Percentiles rank a stretch among this genome's conserved stretches.
These are phyloP conservation scores for Callionymus lyra DNA, from an alignment of 2,113 vertebrate species.

Conservation along the genomic window DNA sequence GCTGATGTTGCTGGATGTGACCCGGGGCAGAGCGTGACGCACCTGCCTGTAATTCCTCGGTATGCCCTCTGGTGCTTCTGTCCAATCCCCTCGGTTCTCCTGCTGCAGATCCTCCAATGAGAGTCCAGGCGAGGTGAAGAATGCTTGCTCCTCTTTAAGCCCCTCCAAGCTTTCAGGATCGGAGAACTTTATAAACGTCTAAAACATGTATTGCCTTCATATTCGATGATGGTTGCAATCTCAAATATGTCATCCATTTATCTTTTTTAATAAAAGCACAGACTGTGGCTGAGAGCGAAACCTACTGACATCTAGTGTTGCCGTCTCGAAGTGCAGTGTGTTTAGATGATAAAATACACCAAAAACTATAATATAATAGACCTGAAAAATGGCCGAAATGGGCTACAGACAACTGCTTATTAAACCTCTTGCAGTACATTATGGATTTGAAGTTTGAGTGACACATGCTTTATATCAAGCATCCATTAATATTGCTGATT, in stretches of 20 bases:
- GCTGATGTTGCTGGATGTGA: conserved; percentile 45
- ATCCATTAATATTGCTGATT: no score
- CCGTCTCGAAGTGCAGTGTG: no score
- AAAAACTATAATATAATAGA: no score
- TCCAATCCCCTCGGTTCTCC: conserved; percentile 39
- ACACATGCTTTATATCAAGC: no score
- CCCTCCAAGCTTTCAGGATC: not conserved
- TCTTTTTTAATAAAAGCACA: no score
- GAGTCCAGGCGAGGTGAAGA: conserved; percentile 36
- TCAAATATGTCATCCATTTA: not conserved
- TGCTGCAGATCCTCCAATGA: conserved; percentile 41
- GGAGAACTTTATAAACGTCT: conserved; percentile 8
- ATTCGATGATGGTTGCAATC: not conserved
- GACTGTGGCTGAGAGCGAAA: no score
- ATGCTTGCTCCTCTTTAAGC: conserved; percentile 27
- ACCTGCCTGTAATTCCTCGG: conserved; percentile 60
- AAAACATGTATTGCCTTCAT: conserved; percentile 14
- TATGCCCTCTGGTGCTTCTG: conserved; percentile 55
- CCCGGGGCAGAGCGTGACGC: conserved; percentile 55
- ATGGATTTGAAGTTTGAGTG: no score
- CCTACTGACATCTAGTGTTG: no score
- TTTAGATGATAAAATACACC: no score
- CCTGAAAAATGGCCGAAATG: no score
- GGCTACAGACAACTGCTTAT: no score
- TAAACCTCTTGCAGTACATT: no score